A percentile compares a stretch with the other conserved stretches of the same genome.
These are phyloP conservation scores for Epinotia demarniana DNA, from an alignment of 2,888 invertebrate genomes.

Conservation along the genomic window DNA sequence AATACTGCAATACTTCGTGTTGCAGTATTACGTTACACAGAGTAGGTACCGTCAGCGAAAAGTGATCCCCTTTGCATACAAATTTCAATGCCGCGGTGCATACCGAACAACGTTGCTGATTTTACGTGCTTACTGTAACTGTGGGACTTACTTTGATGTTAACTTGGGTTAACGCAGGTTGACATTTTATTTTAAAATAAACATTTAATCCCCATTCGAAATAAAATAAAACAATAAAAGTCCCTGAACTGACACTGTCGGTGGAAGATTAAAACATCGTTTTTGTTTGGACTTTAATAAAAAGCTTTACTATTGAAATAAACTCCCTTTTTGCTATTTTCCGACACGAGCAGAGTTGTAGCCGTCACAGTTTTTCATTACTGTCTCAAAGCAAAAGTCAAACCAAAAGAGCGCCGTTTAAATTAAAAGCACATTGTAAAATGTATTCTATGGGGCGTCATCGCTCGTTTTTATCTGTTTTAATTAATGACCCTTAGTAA, in stretches of 20 bases:
- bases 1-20: too few relatives aligned
- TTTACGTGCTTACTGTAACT: too few relatives aligned
- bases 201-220: too few relatives aligned
- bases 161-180: too few relatives aligned
- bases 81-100: too few relatives aligned
- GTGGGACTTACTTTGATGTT: too few relatives aligned
- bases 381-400: slow-evolving; percentile 20
- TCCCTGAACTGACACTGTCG: not conserved
- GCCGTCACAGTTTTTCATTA: slow-evolving; percentile 31
- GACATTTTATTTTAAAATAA: too few relatives aligned
- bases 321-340: slow-evolving; percentile 4
- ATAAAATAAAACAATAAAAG: not conserved
- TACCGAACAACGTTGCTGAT: too few relatives aligned
- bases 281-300: not conserved
- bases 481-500: not conserved
- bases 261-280: not conserved
- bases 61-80: too few relatives aligned
- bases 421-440: slow-evolving; percentile 18
- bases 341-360: not conserved
- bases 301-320: slow-evolving; percentile 6
- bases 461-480: not conserved
- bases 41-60: too few relatives aligned
- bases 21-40: too few relatives aligned
- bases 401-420: slow-evolving; percentile 21
- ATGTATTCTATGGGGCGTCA: not conserved